Base-by-base conservation (phyloP, 1,140 invertebrate species). In the Pomacea maculata region DNA sequence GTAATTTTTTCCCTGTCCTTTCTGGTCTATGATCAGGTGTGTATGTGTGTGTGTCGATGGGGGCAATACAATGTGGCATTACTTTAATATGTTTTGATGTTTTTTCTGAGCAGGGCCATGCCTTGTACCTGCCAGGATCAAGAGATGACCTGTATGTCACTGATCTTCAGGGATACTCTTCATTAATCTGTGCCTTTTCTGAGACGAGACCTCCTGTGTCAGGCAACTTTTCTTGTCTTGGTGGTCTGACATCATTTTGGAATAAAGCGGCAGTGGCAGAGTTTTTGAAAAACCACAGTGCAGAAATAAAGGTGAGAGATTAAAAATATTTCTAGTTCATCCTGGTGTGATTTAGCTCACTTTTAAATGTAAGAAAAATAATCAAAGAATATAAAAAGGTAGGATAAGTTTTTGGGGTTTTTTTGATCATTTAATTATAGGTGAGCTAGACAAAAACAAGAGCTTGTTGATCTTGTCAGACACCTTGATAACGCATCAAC, bases 71-170 rank as follows among this genome's bases (percentile, higher is more conserved):
- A 45, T 45, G 34, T 45, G 34, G 34, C 34, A 45, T 10, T 67
- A 45, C 9, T 45, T 12, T 52, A 3, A 78, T 9, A 21, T 21
- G 21, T 78, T 25, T 25, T 15, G 45, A 57, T 79, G 1, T 54
- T 55, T 21, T 70, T 78, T 45, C 52, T 17, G 19, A 71, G 77
- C 75, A 83, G 82, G 82, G 82, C 15, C 63, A 52, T 10, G 74
- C 52, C 14, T 14, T 83, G 75, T 83, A 80, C 52, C 11, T 68
- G 29, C 70, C 65, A 15, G 72, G 79, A 45, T 75, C 73, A 15
- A 19, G 25, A 19, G 75, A 80, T n/a, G 63, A 55, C 29, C 54
- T 83, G 29, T 83, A 75, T 80, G 78, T 73, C 21, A 80, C 82
- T 15, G 25, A 80, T 54, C 64, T 83, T 64, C 45, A 19, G 9